phyloP scores from a whole-genome alignment of 2,888 invertebrate species.

The Callimorpha dominula region DNA sequence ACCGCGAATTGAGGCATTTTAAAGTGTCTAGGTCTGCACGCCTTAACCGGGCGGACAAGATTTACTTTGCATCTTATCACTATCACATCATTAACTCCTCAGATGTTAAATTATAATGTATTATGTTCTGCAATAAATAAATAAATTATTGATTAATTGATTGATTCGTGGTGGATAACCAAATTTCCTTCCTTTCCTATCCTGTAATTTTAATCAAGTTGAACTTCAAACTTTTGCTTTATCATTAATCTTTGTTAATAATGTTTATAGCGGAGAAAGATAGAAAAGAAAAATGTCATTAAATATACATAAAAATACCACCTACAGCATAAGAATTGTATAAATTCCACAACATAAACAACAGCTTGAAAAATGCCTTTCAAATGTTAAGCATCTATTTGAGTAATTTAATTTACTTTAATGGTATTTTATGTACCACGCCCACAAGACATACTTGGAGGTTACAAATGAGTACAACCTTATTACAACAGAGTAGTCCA shows the following conservation, averaged over 20 bases:
- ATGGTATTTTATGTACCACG: constrained; percentile 5
- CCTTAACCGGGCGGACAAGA: too few relatives aligned
- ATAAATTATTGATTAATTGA: too few relatives aligned
- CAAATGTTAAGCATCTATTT: neutral
- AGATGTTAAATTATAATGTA: too few relatives aligned
- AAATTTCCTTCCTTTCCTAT: neutral
- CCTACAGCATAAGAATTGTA: neutral
- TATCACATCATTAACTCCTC: too few relatives aligned
- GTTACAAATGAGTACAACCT: constrained; percentile 17
- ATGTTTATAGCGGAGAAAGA: neutral
- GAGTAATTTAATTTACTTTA: neutral
- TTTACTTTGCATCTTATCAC: too few relatives aligned
- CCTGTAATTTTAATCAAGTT: neutral
- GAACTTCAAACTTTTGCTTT: neutral
- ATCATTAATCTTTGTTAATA: neutral
- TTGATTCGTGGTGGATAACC: neutral
- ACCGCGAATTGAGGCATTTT: neutral
- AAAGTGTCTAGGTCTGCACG: too few relatives aligned
- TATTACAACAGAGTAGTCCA: constrained; percentile 12
- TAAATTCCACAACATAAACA: neutral
- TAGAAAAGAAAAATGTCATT: neutral
- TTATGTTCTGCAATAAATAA: too few relatives aligned
- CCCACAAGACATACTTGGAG: constrained; percentile 1
- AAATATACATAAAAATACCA: neutral
- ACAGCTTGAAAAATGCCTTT: neutral